Evolutionary conservation across 2,797 vertebrate genomes (phyloP).

Genomic region (Pitangus sulphuratus): DNA sequence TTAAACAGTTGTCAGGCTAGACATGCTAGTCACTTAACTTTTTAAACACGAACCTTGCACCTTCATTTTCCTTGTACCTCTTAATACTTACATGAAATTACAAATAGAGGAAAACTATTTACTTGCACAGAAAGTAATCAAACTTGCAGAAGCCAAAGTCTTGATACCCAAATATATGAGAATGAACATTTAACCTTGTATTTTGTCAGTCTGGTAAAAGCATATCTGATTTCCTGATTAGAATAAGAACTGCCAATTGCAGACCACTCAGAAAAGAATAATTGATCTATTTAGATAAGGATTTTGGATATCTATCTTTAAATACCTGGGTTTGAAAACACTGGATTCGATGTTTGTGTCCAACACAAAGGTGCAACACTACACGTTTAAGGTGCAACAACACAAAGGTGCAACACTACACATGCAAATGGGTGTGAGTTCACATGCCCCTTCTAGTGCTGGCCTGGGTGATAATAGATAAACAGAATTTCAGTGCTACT

Average conservation of each 20-base stretch:
- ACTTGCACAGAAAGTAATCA: not conserved
- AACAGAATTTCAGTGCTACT: not conserved
- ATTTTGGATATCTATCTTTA: not conserved
- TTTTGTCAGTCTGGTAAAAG: not conserved
- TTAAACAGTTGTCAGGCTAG: not conserved
- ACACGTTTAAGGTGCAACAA: not conserved
- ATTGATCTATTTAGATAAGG: not conserved
- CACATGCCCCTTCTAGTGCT: not conserved
- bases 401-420: not conserved
- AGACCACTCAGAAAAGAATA: not conserved
- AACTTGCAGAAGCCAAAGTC: not conserved
- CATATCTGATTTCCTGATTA: not conserved
- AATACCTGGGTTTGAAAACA: not conserved
- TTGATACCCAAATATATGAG: not conserved
- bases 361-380: not conserved
- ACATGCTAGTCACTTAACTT: not conserved
- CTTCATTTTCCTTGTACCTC: not conserved
- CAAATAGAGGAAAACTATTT: not conserved
- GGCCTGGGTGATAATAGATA: not conserved
- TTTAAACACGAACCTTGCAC: not conserved
- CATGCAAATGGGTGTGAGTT: not conserved
- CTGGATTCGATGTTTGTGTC: not conserved
- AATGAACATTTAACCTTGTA: not conserved
- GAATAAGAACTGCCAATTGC: not conserved
- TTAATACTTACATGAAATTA: not conserved